Evolutionary conservation across 2,113 vertebrate genomes (phyloP), one percentile per base, ranked within the genome.

Genomic region (Cyanistes caeruleus): DNA sequence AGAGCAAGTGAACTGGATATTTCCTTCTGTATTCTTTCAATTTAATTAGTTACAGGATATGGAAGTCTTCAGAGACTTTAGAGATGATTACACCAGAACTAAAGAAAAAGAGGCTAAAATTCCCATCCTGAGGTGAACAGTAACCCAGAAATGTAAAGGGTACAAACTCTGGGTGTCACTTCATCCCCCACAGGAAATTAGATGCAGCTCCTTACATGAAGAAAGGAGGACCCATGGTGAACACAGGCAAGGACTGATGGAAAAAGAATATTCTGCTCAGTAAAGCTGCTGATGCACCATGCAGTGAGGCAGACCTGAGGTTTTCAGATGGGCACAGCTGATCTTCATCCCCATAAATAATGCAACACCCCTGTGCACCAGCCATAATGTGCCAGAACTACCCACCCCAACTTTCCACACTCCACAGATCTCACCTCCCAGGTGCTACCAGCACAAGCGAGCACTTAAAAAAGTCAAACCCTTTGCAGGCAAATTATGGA

Each of bases 341-440:
- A 53, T 56, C 41, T 35, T 21, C 68, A 73, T 4, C 35, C 37
- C 53, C 46, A 48, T 11, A 52, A 73, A 41, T 31, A 24, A 74
- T 0, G 0, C 1, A 41, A 20, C 58, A 79, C 4, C 9, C 14
- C 44, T 22, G 14, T 5, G 23, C 24, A 62, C 21, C 12, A 33
- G 28, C n/a, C 15, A 41, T 9, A n/a, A 5, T 0, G 4, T 56
- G 35, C 33, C 60, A 76, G 25, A 75, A 55, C 19, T 59, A 49
- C 11, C 39, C 39, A 63, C 17, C 7, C 8, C 0, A 0, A 17
- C 51, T 64, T 60, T 49, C 23, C 0, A 0, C 25, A 28, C 25
- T 13, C 15, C 15, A 44, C 1, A 3, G 5, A 23, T 58, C 60
- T 58, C 3, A 43, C 30, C 15, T 85, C 44, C 10, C 25, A 46